Conservation (phyloP, 2,888 invertebrate species). For the Oithona nana region DNA sequence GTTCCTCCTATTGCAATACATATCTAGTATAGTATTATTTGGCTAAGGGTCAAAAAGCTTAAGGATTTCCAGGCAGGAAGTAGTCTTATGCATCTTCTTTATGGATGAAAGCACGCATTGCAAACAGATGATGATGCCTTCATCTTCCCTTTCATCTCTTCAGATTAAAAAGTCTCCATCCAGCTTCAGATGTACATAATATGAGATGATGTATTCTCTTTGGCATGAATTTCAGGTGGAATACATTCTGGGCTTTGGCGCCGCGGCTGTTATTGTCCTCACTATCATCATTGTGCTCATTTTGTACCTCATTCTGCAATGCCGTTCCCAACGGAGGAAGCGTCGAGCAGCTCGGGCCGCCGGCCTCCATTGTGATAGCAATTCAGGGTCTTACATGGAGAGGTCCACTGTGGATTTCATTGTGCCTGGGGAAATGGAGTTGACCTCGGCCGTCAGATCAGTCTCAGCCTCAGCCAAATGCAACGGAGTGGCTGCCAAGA, state of each 20-base stretch:
- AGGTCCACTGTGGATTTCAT: constrained; percentile 16
- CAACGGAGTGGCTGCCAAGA: not conserved
- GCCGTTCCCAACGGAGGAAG: constrained; percentile 4
- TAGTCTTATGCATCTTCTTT: too few species aligned
- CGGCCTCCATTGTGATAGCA: constrained; percentile 15
- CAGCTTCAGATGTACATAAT: too few species aligned
- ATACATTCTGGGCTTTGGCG: constrained; percentile 15
- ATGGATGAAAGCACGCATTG: too few species aligned
- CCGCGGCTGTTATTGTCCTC: constrained; percentile 10
- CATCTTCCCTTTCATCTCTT: too few species aligned
- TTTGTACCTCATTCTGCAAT: constrained; percentile 12
- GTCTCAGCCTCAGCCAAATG: constrained; percentile 3
- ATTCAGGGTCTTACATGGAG: constrained; percentile 12
- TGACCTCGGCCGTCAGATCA: constrained; percentile 7
- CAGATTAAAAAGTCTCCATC: too few species aligned
- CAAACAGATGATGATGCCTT: too few species aligned
- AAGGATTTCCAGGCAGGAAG: too few species aligned
- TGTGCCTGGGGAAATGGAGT: constrained; percentile 14
- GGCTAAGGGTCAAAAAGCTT: too few species aligned
- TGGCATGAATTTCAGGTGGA: constrained; percentile 11
- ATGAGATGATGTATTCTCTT: too few species aligned
- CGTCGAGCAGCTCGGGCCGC: not conserved
- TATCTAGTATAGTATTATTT: too few species aligned
- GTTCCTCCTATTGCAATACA: too few species aligned
- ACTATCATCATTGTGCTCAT: constrained; percentile 13